These are phyloP conservation scores for Ceratina japonica DNA, from an alignment of 1,140 invertebrate genomes.

Conservation along the genomic window DNA sequence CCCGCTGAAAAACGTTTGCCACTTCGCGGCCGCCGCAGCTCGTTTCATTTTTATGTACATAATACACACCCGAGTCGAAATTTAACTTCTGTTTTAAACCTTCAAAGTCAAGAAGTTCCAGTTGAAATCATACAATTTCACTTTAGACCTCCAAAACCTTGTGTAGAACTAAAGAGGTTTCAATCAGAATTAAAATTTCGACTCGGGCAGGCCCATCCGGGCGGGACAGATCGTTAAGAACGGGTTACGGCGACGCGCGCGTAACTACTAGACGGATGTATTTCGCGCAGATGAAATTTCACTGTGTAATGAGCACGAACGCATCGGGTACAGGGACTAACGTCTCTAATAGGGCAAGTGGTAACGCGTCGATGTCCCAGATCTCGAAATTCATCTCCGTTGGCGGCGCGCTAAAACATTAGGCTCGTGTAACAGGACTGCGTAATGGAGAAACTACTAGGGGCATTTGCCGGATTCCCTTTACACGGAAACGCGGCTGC, in stretches of 20 bases:
- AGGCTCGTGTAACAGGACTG: background rate
- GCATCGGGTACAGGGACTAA: background rate
- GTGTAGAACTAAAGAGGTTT: too few relatives aligned
- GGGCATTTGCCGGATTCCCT: background rate
- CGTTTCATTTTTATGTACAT: background rate
- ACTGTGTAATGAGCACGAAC: background rate
- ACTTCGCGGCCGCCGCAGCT: too few relatives aligned
- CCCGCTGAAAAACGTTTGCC: background rate
- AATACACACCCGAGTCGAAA: too few relatives aligned
- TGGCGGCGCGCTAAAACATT: background rate
- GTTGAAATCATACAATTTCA: too few relatives aligned
- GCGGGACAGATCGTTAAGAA: background rate
- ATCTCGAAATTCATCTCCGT: conserved; percentile 21
- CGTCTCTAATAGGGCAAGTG: background rate
- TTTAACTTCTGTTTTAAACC: too few relatives aligned
- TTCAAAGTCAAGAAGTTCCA: too few relatives aligned
- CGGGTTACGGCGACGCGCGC: background rate
- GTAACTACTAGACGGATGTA: too few relatives aligned
- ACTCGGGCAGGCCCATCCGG: too few relatives aligned
- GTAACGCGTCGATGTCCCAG: conserved; percentile 1
- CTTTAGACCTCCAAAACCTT: too few relatives aligned
- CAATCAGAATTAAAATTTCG: too few relatives aligned
- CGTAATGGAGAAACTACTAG: background rate
- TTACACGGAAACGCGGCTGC: conserved; percentile 20
- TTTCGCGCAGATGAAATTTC: background rate